Evolutionary conservation across 2,113 vertebrate species (phyloP), one percentile per base, ranked within the genome.

Genomic region (Vulpes lagopus): DNA sequence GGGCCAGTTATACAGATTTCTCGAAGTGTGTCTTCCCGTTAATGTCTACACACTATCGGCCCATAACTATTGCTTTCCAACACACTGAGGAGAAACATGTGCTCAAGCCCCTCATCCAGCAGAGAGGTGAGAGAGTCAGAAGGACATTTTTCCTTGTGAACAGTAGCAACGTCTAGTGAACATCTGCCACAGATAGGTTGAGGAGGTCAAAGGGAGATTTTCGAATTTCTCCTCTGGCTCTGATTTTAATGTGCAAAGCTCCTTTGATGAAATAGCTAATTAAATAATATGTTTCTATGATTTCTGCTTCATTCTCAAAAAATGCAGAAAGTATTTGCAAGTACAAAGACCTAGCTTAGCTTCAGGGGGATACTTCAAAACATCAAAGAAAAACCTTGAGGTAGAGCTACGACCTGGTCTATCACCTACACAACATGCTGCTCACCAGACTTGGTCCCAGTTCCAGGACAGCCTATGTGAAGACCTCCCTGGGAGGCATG

Each of bases 71-170:
- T 32, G 6, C 64, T 80, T 91, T 87, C 92, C n/a, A 90, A 30
- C 64, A 96, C 25, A 43, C 14, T 81, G 79, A 89, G 25, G 38
- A 92, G 60, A 94, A 95, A 91, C 83, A 92, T 95, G 92, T 93
- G 90, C 79, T 73, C 27, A 53, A 35, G 71, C 12, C 43, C 65
- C 76, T 82, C 23, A 35, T n/a, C 69, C 76, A 78, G 57, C 12
- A 84, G 80, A 65, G 64, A 57, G 55, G 55, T 1, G 0, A 57
- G 38, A n/a, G 17, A 57, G 27, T 16, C 9, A 2, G 71, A 89
- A 87, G 59, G 73, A 81, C 38, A 35, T 11, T 8, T 8, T 59
- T 82, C 55, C 71, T 79, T 74, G 30, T 4, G 20, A 71, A 32
- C 16, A 60, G 64, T 51, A 14, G 64, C 59, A 57, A 20, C 20